A percentile compares a stretch with the other conserved stretches of the same genome.
Conservation (phyloP, 1,140 invertebrate genomes). For the Ooceraea biroi region DNA sequence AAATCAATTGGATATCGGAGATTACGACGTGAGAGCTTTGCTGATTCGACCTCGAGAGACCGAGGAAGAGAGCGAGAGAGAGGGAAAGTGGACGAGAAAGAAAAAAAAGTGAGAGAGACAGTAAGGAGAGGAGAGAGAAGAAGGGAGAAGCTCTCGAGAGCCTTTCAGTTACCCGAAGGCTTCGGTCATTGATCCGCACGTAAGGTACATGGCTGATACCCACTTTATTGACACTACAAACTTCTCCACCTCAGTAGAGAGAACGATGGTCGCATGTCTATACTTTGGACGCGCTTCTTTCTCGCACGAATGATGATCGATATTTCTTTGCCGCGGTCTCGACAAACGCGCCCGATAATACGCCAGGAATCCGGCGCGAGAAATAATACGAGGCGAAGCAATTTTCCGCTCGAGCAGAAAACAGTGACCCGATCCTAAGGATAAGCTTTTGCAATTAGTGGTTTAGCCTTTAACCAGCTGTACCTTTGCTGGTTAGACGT, state of each 20-base stretch:
- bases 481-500: slow-evolving; percentile 10
- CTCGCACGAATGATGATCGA: slow-evolving; percentile 67
- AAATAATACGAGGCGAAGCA: slow-evolving; percentile 48
- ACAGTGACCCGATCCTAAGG: not conserved
- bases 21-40: slow-evolving; percentile 83
- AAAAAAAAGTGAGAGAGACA: slow-evolving; percentile 19
- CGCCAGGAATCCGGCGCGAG: slow-evolving; percentile 16
- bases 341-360: slow-evolving; percentile 7
- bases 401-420: slow-evolving; percentile 49
- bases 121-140: slow-evolving; percentile 1
- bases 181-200: slow-evolving; percentile 77
- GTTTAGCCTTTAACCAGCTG: slow-evolving; percentile 16
- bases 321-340: slow-evolving; percentile 25
- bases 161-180: slow-evolving; percentile 76
- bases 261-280: slow-evolving; percentile 39
- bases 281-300: slow-evolving; percentile 52
- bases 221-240: slow-evolving; percentile 77
- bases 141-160: slow-evolving; percentile 64
- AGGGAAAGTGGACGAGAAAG: slow-evolving; percentile 14
- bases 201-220: slow-evolving; percentile 72
- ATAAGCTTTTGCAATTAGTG: slow-evolving; percentile 62
- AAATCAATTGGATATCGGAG: slow-evolving; percentile 84
- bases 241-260: slow-evolving; percentile 62
- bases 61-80: slow-evolving; percentile 47
- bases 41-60: slow-evolving; percentile 76